Evolutionary conservation across 2,888 invertebrate genomes (phyloP), one percentile per base, ranked within the genome.

Genomic region (Neoascia interrupta): DNA sequence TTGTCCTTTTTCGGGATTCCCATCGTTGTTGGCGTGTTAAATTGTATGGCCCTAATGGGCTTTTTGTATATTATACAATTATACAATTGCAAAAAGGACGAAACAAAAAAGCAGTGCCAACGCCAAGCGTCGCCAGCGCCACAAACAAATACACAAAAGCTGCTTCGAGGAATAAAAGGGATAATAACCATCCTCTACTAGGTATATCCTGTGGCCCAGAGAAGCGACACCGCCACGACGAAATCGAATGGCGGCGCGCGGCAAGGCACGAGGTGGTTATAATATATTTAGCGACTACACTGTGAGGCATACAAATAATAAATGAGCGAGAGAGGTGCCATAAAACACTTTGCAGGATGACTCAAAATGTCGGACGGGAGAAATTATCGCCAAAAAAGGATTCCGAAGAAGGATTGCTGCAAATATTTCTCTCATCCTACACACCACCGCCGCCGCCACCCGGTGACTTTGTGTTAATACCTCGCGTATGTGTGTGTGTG

Each of bases 291-390:
- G 79, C 79, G 79, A 73, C 73, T 79, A 79, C 79, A 61, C 73
- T 76, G 70, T 75, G 75, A 75, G 66, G 81, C 72, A 76, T 72
- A 81, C 81, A 81, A 81, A 81, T 81, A 76, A 81, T 81, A 81
- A 76, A 81, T 81, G 81, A 76, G 76, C 76, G 76, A 81, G 61
- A 76, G 81, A 70, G 76, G 76, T 75, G 81, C 81, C 81, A 81
- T 81, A 81, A 81, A 76, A 81, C 76, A 81, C 75, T 75, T 70
- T 75, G 70, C 70, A 76, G 76, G 76, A 76, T 81, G 70, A 76
- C 72, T 72, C 76, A 81, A 81, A 79, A 79, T 79, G 79, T 79
- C 79, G 79, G 79, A 73, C 79, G 73, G 79, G 61, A 73, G 79
- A 79, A 79, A 79, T 79, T 79, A 79, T 79, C 79, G 73, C 79